Conservation (phyloP, 2,797 vertebrate genomes). For the Sciurus carolinensis region DNA sequence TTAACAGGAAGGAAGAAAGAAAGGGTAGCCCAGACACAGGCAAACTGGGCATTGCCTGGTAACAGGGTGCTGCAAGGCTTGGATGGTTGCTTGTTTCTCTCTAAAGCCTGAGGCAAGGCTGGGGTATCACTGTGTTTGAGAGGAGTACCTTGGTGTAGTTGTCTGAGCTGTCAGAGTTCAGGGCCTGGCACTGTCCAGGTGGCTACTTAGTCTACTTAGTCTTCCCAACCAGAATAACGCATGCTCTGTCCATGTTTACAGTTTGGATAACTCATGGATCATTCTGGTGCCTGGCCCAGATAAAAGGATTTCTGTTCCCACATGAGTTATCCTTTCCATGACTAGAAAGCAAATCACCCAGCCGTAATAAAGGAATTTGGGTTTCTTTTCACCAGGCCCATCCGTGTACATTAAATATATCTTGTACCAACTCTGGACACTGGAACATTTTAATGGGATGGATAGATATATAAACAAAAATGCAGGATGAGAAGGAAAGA, state of each 20-base stretch:
- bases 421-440: background rate
- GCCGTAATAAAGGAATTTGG: background rate
- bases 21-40: background rate
- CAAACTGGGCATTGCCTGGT: background rate
- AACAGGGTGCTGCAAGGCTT: background rate
- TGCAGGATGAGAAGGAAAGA: too few species aligned
- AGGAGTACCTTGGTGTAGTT: background rate
- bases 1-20: too few species aligned
- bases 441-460: background rate
- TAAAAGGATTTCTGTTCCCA: background rate
- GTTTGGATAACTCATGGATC: too few species aligned
- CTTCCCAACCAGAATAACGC: too few species aligned
- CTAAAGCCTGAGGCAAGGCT: background rate
- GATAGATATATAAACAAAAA: background rate
- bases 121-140: background rate
- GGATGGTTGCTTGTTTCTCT: background rate
- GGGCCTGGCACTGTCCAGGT: too few species aligned
- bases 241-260: too few species aligned
- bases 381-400: background rate
- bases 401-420: background rate
- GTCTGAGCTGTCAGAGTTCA: too few species aligned
- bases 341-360: conserved; percentile 10
- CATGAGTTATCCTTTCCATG: background rate
- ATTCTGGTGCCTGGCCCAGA: background rate
- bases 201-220: too few species aligned